Evolutionary conservation across 2,797 vertebrate genomes (phyloP).

Genomic region (Leptatherina wallacei): DNA sequence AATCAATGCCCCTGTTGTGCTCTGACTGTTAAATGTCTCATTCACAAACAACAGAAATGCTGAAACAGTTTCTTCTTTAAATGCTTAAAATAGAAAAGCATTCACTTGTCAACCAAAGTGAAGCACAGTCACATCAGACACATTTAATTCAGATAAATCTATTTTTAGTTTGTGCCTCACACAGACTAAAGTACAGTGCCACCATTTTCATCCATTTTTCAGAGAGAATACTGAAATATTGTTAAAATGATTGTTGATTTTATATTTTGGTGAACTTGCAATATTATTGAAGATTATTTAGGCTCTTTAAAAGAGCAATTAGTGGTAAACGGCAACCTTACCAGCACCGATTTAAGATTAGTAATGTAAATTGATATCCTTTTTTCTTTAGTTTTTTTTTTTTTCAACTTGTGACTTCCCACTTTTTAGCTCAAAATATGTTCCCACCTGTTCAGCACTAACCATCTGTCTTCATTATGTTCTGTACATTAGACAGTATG

Average conservation of each 20-base stretch:
- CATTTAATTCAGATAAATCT: constrained; percentile 23
- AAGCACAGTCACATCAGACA: constrained; percentile 10
- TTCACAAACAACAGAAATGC: constrained; percentile 40
- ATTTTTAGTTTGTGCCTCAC: constrained; percentile 31
- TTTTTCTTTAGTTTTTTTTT: constrained; percentile 35
- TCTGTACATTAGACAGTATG: constrained; percentile 45
- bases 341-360: constrained; percentile 23
- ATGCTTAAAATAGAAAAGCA: constrained; percentile 51
- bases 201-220: background rate
- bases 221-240: too few species aligned
- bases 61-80: constrained; percentile 7
- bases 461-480: constrained; percentile 76
- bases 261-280: background rate
- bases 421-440: constrained; percentile 55
- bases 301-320: background rate
- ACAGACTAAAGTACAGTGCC: background rate
- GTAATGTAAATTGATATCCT: constrained; percentile 53
- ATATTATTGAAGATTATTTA: background rate
- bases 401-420: constrained; percentile 38
- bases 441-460: constrained; percentile 72
- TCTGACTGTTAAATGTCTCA: constrained; percentile 22
- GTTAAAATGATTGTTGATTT: too few species aligned
- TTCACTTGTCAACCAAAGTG: constrained; percentile 22
- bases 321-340: constrained; percentile 1
- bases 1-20: constrained; percentile 23